Evolutionary conservation across 2,888 invertebrate genomes (phyloP), one percentile per base, ranked within the genome.

Genomic region (Phrixothrix hirtus): DNA sequence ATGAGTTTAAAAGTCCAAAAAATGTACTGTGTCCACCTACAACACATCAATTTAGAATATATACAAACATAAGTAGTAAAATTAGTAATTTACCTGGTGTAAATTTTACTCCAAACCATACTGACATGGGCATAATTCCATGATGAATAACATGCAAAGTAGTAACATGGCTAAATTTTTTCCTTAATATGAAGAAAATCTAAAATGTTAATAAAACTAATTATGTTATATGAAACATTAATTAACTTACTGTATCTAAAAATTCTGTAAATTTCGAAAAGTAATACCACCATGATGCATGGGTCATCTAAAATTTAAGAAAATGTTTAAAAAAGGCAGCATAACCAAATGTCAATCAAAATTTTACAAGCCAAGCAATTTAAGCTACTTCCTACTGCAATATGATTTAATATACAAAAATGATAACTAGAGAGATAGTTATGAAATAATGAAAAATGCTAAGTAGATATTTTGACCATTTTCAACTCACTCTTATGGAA

Each of bases 61-160:
- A 32, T 16, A 10, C 10, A 17, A 42, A 5, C 10, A 9, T 14
- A 13, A 26, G 16, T 17, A 12, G 13, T 12, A 29, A 26, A 12
- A 42, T 38, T 31, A 49, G 65, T 27, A 34, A 34, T 13, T 9
- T 76, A 88, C 89, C 91, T 72, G 95, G 94, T 15, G 92, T 94
- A 80, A 94, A 95, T 79, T 94, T 94, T 44, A 95, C 94, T 41
- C 95, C 96, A 75, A 95, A 93, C 95, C 96, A 96, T 57, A 95
- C 95, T 2, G 93, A 93, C 88, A 95, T 88, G 27, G 96, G 96
- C 95, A 96, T 96, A 69, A 93, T 89, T 61, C 95, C 95, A 76
- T 96, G 96, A 78, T 96, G 96, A 72, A 95, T 94, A 46, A 96
- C 95, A 78, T 96, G 96, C 36, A 96, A 83, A 5, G 92, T 90